Base-by-base conservation (phyloP, 2,113 vertebrate species). In the Apaloderma vittatum region DNA sequence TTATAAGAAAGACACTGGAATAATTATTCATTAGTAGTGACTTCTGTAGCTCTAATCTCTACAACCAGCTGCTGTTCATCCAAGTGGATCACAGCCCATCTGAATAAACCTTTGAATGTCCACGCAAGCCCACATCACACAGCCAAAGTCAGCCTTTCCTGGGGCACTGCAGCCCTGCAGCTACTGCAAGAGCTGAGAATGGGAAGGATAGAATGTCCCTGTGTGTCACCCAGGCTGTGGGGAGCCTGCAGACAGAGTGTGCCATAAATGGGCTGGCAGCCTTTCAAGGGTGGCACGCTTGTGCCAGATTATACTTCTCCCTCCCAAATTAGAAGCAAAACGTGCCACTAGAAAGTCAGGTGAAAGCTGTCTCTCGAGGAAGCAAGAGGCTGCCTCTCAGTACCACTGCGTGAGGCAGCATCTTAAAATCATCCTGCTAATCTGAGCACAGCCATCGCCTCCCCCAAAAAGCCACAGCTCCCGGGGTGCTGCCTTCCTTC, bases 291-390 rank as follows among this genome's bases (percentile, higher is more conserved):
- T 84, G 91, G 93, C 94, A 96, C 88, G 27, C 93, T 80, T 51
- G 88, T 80, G 93, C 95, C 95, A 96, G 83, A 79, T 97, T 55
- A 68, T 51, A 49, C 86, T 93, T 29, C 86, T 37, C 63, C 88
- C 62, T 87, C 93, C 88, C 59, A 40, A 77, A 96, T 94, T 92
- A 96, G 95, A 90, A 97, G 96, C 94, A 88, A 93, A 97, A 95
- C 55, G 73, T 95, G 96, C 94, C 91, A 88, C 93, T 94, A 94
- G 91, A 59, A 92, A 94, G 95, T 88, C 95, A 97, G 95, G 93
- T 94, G 88, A 83, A 83, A 58, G 92, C 95, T 94, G 92, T 46
- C 94, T 96, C 92, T 94, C 93, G 87, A 87, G 94, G 96, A 94
- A 93, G 94, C 19, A 58, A 78, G 75, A 89, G 71, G 71, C 89